Evolutionary conservation across 2,888 invertebrate genomes (phyloP), one percentile per base, ranked within the genome.

Genomic region (Aleiodes leptofemur): DNA sequence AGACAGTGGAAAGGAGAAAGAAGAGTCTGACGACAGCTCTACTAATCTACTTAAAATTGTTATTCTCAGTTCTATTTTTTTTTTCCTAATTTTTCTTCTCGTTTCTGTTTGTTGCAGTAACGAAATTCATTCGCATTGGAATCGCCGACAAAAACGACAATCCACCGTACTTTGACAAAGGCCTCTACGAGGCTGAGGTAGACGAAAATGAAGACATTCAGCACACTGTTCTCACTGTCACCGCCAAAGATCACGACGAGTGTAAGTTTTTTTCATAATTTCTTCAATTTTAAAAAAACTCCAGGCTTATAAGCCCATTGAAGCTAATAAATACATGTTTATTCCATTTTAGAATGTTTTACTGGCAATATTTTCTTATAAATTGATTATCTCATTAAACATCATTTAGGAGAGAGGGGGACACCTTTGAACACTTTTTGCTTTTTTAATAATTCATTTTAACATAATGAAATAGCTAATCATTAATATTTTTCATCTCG

Each of bases 61-160:
- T 43, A 43, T 7, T 9, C 7, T 43, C 43, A 8, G 51, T 16
- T n/a, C n/a, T n/a, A n/a, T n/a, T n/a, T n/a, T n/a, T 66, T 68
- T 59, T 72, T 66, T 69, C 50, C 59, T 23, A 23, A 59, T 69
- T 72, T 56, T 56, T 77, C 82, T 82, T 34, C 34, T 34, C 23
- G 34, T 34, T 34, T 6, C 6, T 34, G 34, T 34, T 83, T 86
- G 85, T 94, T 94, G n/a, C 93, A 98, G 98, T 98, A 91, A 98
- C 97, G 83, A 98, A 98, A 92, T 98, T 97, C 92, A 98, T 98
- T 91, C 97, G 98, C 85, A 98, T 98, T 91, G 97, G 97, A 86
- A 98, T 99, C 89, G 97, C 97, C 85, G 99, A 99, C 92, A 98
- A 98, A 92, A 99, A 99, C 94, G 99, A 99, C 93, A 99, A 99